Percentiles rank a stretch among this genome's conserved stretches.
phyloP scores from a whole-genome alignment of 1,140 invertebrate species.

The Maniola jurtina region DNA sequence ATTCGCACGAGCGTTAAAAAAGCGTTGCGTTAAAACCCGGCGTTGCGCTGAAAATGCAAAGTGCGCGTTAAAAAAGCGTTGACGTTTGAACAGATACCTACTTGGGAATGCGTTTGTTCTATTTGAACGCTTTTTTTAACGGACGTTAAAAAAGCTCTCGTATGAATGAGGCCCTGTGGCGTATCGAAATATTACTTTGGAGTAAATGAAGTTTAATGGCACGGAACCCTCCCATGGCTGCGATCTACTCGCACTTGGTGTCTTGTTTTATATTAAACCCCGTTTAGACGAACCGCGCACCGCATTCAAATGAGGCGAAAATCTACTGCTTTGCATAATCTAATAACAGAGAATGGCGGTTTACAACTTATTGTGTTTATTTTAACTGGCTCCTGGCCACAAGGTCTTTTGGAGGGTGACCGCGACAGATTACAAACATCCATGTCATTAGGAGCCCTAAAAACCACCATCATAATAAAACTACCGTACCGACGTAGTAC shows the following conservation, averaged over 20 bases:
- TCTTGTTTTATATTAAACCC: neutral
- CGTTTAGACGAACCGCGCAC: neutral
- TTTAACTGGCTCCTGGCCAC: neutral
- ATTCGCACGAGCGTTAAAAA: too few relatives aligned
- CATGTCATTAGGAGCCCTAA: neutral
- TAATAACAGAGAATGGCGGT: neutral
- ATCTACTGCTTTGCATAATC: conserved; percentile 9
- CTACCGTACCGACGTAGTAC: neutral
- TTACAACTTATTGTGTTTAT: conserved; percentile 1
- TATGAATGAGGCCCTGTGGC: too few relatives aligned
- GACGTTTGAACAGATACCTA: too few relatives aligned
- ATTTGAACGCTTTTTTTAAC: too few relatives aligned
- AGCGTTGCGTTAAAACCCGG: too few relatives aligned
- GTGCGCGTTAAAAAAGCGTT: too few relatives aligned
- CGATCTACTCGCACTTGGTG: neutral
- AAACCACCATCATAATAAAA: neutral
- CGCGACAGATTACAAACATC: neutral
- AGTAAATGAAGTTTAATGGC: too few relatives aligned
- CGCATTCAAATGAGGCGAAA: conserved; percentile 9
- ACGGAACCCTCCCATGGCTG: too few relatives aligned
- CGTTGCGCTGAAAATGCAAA: too few relatives aligned
- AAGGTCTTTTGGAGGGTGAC: neutral
- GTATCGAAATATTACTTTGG: neutral
- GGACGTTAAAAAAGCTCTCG: too few relatives aligned
- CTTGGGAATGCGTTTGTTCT: too few relatives aligned